Evolutionary conservation across 2,888 invertebrate genomes (phyloP).

Genomic region (Eristalinus aeneus): DNA sequence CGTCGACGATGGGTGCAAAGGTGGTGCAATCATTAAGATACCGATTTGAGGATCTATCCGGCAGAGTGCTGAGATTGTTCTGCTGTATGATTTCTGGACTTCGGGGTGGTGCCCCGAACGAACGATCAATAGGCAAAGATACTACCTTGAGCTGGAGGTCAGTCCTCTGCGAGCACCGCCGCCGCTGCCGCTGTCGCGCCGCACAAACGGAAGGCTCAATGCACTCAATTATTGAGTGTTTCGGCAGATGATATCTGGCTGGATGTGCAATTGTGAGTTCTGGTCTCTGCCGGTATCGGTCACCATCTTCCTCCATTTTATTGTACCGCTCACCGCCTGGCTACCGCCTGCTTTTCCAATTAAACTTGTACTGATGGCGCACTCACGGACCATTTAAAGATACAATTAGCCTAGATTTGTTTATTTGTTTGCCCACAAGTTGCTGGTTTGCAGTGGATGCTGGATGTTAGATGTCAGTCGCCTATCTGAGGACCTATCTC

Average conservation of each 20-base stretch:
- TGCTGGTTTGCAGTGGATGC: neutral
- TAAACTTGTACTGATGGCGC: constrained; percentile 31
- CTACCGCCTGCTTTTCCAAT: constrained; percentile 38
- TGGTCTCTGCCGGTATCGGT: constrained; percentile 49
- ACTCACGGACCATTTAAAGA: constrained; percentile 23
- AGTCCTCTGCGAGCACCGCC: constrained; percentile 24
- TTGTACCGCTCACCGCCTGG: constrained; percentile 32
- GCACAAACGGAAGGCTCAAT: constrained; percentile 67
- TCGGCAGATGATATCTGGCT: constrained; percentile 69
- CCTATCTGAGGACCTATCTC: constrained; percentile 39
- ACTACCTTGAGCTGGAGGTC: constrained; percentile 54
- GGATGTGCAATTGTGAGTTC: constrained; percentile 64
- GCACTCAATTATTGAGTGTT: constrained; percentile 70
- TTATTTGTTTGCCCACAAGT: constrained; percentile 44
- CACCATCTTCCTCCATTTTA: constrained; percentile 56
- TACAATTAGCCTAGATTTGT: constrained; percentile 70
- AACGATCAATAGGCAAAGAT: constrained; percentile 56
- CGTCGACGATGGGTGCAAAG: constrained; percentile 53
- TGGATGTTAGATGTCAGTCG: neutral
- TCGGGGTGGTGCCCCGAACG: constrained; percentile 57
- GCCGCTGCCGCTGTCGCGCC: neutral
- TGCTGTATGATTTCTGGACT: constrained; percentile 23
- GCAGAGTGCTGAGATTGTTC: constrained; percentile 6
- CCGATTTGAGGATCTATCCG: constrained; percentile 59
- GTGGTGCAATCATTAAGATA: constrained; percentile 71